These are phyloP conservation scores for Eubucco bourcierii DNA, from an alignment of 2,113 vertebrate genomes.

Conservation along the genomic window DNA sequence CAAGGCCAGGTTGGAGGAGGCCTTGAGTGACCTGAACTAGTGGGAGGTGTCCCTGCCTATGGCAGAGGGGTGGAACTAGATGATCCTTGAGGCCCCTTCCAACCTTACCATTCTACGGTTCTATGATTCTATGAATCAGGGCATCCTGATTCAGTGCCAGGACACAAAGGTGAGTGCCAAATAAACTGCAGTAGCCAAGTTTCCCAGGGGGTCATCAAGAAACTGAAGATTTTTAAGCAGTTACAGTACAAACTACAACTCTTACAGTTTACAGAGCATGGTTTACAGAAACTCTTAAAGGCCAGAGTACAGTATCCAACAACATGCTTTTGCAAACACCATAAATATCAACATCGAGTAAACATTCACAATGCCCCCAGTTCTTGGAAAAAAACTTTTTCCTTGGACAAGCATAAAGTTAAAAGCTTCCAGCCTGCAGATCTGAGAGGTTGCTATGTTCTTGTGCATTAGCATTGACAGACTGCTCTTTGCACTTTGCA, in stretches of 20 bases:
- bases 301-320: neutral
- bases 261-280: neutral
- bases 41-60: too few species aligned
- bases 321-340: neutral
- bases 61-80: too few species aligned
- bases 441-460: neutral
- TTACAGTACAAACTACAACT: neutral
- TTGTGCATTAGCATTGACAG: neutral
- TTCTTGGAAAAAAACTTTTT: neutral
- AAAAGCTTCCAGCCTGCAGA: neutral
- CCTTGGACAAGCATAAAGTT: neutral
- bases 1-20: too few species aligned
- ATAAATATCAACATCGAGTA: conserved; percentile 19
- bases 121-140: neutral
- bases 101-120: too few species aligned
- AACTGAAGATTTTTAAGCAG: neutral
- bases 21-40: too few species aligned
- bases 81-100: too few species aligned
- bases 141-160: neutral
- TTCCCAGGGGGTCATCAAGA: neutral
- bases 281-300: conserved; percentile 35
- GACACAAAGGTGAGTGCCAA: neutral
- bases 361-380: neutral
- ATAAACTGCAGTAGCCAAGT: neutral
- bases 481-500: neutral